These are phyloP conservation scores for Athrips mouffetella DNA, from an alignment of 2,888 invertebrate genomes.

Conservation along the genomic window DNA sequence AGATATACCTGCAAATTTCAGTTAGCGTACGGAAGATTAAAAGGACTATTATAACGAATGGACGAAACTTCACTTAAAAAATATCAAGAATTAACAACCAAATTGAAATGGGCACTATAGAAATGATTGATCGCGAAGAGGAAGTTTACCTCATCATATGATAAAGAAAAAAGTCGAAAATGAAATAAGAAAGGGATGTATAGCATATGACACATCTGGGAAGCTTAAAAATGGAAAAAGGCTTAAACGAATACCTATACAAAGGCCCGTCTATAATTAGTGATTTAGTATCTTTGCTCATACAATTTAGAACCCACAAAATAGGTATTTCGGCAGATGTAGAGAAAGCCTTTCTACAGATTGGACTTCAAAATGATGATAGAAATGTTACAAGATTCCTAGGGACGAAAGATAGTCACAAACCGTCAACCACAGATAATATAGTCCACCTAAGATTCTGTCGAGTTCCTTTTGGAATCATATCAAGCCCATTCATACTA, in stretches of 20 bases:
- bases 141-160: background rate
- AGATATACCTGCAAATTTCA: background rate
- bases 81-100: slow-evolving; percentile 5
- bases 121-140: background rate
- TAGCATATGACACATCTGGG: background rate
- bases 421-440: background rate
- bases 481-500: slow-evolving; percentile 19
- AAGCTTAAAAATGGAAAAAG: background rate
- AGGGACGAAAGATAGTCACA: background rate
- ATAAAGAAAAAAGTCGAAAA: too few species aligned
- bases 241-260: background rate
- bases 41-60: background rate
- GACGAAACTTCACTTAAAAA: background rate
- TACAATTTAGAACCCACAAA: background rate
- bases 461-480: slow-evolving; percentile 18
- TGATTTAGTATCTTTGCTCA: background rate
- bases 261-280: background rate
- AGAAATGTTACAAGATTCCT: background rate
- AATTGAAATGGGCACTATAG: background rate
- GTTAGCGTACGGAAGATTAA: background rate
- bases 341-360: background rate
- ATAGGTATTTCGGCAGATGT: background rate
- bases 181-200: background rate
- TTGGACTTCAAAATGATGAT: too few species aligned
- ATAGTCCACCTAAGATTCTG: background rate